Evolutionary conservation across 2,888 invertebrate genomes (phyloP), one percentile per base, ranked within the genome.

Genomic region (Notodonta ziczac): DNA sequence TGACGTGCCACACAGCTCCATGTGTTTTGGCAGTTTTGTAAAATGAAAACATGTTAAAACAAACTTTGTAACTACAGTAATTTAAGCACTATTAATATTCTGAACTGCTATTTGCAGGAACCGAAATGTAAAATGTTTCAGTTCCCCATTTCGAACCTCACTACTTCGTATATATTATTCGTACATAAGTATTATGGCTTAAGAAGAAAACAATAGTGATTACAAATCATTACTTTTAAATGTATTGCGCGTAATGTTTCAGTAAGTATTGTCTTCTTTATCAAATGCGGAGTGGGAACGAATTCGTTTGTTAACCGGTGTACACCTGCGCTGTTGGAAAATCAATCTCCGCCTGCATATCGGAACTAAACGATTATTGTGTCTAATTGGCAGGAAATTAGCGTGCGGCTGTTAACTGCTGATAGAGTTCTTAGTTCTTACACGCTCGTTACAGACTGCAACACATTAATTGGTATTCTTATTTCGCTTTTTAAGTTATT

Each of bases 301-400:
- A 46, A 13, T 46, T 12, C 44, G 44, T 13, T n/a, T 46, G 50
- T 50, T 16, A 50, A 50, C 16, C 16, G 12, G 1, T 24, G 51
- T 32, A 12, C 13, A 52, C 32, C 32, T 12, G 32, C 32, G 12
- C 32, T 32, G 2, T 12, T 52, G 51, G 0, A 51, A 24, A 52
- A 52, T 13, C 32, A 32, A 1, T 35, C 13, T 24, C 10, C 48
- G 24, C 46, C 48, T 39, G 56, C 60, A 59, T 66, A 67, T 72
- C 77, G 57, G 65, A 66, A 65, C 55, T 61, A 54, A 65, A 66
- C 57, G 66, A 66, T 35, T 57, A 65, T 68, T 59, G 64, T 67
- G 59, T 50, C 65, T 66, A 74, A 72, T 77, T 70, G 62, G 40
- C 50, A 60, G 67, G 58, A 58, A 74, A 62, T 52, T 59, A 57